Percentiles rank a stretch among this genome's conserved stretches.
Conservation (phyloP, 2,113 vertebrate species). For the Ivindomyrus marchei region DNA sequence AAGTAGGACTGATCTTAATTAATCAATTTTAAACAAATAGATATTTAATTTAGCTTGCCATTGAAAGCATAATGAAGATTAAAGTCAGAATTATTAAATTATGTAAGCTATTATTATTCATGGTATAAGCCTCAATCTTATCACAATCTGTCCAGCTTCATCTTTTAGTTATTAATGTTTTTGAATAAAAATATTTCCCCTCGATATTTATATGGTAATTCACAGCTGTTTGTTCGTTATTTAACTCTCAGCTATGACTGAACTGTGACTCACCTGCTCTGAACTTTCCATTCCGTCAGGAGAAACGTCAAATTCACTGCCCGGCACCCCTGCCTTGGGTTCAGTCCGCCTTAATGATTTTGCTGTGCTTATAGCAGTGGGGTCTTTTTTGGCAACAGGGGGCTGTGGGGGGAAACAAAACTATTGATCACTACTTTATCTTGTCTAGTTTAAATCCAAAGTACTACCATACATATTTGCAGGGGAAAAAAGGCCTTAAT, state of each 20-base stretch:
- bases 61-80: background rate
- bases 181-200: background rate
- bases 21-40: background rate
- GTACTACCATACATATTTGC: background rate
- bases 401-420: slow-evolving; percentile 46
- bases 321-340: slow-evolving; percentile 42
- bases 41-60: background rate
- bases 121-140: background rate
- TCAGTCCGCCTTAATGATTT: slow-evolving; percentile 54
- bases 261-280: slow-evolving; percentile 47
- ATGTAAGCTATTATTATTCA: background rate
- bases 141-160: background rate
- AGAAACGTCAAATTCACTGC: slow-evolving; percentile 53
- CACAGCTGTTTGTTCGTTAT: background rate
- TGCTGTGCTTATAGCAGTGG: slow-evolving; percentile 52
- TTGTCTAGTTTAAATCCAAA: background rate
- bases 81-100: background rate
- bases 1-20: background rate
- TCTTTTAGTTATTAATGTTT: background rate
- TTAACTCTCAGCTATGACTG: background rate
- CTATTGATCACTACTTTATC: background rate
- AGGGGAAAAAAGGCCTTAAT: background rate
- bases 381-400: slow-evolving; percentile 63
- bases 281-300: slow-evolving; percentile 34
- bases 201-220: background rate